Conservation (phyloP, 2,797 vertebrate genomes). For the Poeciliopsis presidionis region DNA sequence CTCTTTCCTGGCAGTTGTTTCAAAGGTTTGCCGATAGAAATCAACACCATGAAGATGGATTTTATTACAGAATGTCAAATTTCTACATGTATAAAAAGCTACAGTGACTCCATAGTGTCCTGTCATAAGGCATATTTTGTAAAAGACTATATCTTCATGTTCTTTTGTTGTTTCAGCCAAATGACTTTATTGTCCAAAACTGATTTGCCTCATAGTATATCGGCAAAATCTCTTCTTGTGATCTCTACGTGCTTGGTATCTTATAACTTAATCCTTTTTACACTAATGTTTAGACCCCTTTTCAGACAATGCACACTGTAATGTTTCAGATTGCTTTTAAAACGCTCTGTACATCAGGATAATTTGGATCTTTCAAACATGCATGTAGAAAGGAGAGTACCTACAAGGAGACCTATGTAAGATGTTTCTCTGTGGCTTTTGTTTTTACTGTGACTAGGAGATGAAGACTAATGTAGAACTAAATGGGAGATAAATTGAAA, state of each 20-base stretch:
- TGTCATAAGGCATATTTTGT: not conserved
- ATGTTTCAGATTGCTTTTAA: not conserved
- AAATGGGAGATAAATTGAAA: not conserved
- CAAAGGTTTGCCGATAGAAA: slow-evolving; percentile 10
- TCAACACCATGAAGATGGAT: not conserved
- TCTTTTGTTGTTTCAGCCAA: not conserved
- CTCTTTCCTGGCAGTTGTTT: slow-evolving; percentile 48
- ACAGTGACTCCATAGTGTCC: not conserved
- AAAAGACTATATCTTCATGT: not conserved
- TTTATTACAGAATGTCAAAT: not conserved
- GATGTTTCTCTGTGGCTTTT: not conserved
- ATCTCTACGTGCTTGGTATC: not conserved
- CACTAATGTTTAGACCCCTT: not conserved
- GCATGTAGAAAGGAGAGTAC: not conserved
- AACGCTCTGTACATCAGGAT: not conserved
- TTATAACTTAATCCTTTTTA: not conserved
- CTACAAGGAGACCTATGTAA: not conserved
- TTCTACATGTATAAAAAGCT: not conserved
- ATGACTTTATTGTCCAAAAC: not conserved
- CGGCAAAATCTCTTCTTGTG: not conserved
- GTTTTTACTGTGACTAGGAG: not conserved
- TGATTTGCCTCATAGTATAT: not conserved
- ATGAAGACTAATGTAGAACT: not conserved
- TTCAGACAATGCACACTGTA: too few relatives aligned
- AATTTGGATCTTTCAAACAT: not conserved